These are phyloP conservation scores for Diarsia brunnea DNA, from an alignment of 2,888 invertebrate genomes.

Conservation along the genomic window DNA sequence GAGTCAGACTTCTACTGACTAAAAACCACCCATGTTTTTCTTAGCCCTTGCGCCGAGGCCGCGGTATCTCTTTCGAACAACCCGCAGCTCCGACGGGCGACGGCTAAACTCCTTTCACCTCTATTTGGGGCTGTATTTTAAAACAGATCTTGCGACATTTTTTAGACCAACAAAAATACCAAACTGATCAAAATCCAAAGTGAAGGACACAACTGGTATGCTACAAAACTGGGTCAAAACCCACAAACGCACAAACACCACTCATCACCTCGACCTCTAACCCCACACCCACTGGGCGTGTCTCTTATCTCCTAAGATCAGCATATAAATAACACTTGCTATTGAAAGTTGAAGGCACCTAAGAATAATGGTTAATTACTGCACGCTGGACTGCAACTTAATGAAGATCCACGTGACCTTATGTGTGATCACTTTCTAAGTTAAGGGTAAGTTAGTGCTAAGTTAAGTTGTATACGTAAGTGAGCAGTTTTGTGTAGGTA, in stretches of 20 bases:
- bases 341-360: slow-evolving; percentile 58
- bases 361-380: slow-evolving; percentile 65
- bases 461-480: slow-evolving; percentile 12
- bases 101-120: too few species aligned
- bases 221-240: neutral
- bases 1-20: too few species aligned
- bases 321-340: slow-evolving; percentile 35
- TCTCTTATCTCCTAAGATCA: slow-evolving; percentile 35
- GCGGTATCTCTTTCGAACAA: too few species aligned
- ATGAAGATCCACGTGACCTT: slow-evolving; percentile 76
- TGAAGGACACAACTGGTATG: neutral
- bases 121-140: too few species aligned
- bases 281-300: slow-evolving; percentile 18
- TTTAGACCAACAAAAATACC: too few species aligned
- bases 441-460: slow-evolving; percentile 60
- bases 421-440: slow-evolving; percentile 73
- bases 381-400: slow-evolving; percentile 60
- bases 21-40: too few species aligned
- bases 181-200: too few species aligned
- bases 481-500: neutral
- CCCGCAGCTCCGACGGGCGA: too few species aligned
- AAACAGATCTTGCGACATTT: too few species aligned
- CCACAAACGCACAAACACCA: neutral
- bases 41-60: too few species aligned
- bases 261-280: slow-evolving; percentile 22